Evolutionary conservation across 2,888 invertebrate species (phyloP).

Genomic region (Agonum fuliginosum): DNA sequence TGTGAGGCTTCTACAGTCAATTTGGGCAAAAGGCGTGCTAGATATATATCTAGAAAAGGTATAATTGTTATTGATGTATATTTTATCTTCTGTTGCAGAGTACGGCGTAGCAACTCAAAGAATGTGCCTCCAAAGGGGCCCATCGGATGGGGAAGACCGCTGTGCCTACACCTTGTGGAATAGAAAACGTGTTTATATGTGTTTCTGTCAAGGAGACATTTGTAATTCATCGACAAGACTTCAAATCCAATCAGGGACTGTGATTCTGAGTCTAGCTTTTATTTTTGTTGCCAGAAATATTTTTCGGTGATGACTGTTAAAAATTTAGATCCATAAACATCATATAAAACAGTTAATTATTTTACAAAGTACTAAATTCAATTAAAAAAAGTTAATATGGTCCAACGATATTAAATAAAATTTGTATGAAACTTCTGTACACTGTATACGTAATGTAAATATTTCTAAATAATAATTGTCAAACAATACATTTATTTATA

Average conservation of each 20-base stretch:
- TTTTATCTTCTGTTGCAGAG: conserved; percentile 75
- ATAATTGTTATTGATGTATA: background rate
- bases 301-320: conserved; percentile 17
- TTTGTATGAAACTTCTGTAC: too few relatives aligned
- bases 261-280: background rate
- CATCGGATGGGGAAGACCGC: conserved; percentile 91
- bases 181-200: conserved; percentile 90
- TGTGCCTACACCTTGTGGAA: conserved; percentile 91
- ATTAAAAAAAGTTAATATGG: too few relatives aligned
- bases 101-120: conserved; percentile 91
- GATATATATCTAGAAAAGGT: too few relatives aligned
- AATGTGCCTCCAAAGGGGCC: conserved; percentile 90
- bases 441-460: too few relatives aligned
- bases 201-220: conserved; percentile 92
- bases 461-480: too few relatives aligned
- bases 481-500: too few relatives aligned
- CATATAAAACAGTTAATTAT: too few relatives aligned
- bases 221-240: conserved; percentile 78
- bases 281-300: conserved; percentile 11
- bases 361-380: too few relatives aligned
- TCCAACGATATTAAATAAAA: too few relatives aligned
- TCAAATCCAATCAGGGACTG: conserved; percentile 43
- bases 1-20: too few relatives aligned
- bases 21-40: too few relatives aligned
- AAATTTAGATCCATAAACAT: too few relatives aligned